These are phyloP conservation scores for Tiphia femorata DNA, from an alignment of 2,888 invertebrate genomes.

Conservation along the genomic window DNA sequence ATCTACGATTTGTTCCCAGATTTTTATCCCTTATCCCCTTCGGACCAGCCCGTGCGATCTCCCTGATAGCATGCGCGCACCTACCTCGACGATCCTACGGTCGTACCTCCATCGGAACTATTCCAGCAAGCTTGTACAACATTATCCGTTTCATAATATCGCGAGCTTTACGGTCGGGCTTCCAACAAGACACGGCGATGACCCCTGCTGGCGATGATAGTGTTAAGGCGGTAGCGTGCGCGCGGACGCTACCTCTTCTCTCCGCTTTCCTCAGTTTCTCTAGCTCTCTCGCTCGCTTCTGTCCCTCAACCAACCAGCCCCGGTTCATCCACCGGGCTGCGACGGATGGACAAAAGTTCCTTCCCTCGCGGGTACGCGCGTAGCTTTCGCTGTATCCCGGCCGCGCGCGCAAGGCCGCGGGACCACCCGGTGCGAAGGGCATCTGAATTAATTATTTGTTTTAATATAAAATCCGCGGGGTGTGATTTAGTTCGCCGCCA, in stretches of 20 bases:
- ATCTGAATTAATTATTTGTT: slow-evolving; percentile 69
- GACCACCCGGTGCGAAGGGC: slow-evolving; percentile 65
- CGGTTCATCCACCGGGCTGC: slow-evolving; percentile 16
- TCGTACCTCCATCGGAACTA: too few species aligned
- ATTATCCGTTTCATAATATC: slow-evolving; percentile 10
- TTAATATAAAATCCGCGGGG: slow-evolving; percentile 68
- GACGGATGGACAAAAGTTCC: slow-evolving; percentile 34
- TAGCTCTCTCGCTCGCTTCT: slow-evolving; percentile 9
- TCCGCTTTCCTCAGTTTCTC: slow-evolving; percentile 11
- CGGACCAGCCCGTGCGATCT: too few species aligned
- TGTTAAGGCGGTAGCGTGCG: slow-evolving; percentile 41
- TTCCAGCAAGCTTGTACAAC: too few species aligned
- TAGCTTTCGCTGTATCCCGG: slow-evolving; percentile 33
- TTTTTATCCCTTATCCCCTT: too few species aligned
- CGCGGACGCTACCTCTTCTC: slow-evolving; percentile 11
- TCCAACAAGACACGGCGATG: slow-evolving; percentile 26
- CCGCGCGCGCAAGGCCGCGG: slow-evolving; percentile 29
- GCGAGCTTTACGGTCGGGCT: slow-evolving; percentile 25
- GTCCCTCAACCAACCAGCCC: slow-evolving; percentile 17
- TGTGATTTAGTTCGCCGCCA: slow-evolving; percentile 66
- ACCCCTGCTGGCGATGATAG: slow-evolving; percentile 37
- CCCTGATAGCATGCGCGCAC: too few species aligned
- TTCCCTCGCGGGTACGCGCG: slow-evolving; percentile 29
- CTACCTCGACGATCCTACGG: too few species aligned
- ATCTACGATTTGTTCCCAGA: too few species aligned